These are phyloP conservation scores for Ctenopoma multispine DNA, from an alignment of 2,797 vertebrate genomes.

Conservation along the genomic window DNA sequence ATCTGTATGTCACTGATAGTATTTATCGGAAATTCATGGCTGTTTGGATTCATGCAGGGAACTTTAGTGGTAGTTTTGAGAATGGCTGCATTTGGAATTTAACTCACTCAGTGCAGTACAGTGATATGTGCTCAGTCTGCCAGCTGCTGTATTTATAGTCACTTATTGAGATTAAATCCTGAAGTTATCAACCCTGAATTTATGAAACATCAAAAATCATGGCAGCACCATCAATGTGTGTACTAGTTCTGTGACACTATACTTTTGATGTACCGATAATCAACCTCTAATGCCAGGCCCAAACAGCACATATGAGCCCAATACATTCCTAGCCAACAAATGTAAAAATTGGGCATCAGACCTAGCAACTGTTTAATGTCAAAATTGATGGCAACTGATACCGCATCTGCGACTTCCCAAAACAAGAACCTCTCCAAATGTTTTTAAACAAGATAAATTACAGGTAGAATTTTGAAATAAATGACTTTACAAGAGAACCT, in stretches of 20 bases:
- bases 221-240: conserved; percentile 27
- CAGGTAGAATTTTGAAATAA: no score
- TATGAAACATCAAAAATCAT: conserved; percentile 55
- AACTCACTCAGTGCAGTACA: conserved; percentile 37
- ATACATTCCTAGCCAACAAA: no score
- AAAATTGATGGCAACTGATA: no score
- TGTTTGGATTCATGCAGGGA: conserved; percentile 26
- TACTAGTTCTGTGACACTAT: conserved; percentile 16
- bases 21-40: conserved; percentile 40
- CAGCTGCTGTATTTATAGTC: conserved; percentile 45
- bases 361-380: no score
- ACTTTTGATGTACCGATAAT: conserved; percentile 5
- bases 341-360: no score
- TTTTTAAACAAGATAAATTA: no score
- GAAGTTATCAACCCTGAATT: conserved; percentile 8
- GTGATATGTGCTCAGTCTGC: conserved; percentile 42
- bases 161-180: conserved; percentile 62
- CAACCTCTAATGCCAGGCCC: not conserved
- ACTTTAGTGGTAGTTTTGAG: conserved; percentile 35
- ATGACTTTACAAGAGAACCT: no score
- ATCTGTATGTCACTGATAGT: conserved; percentile 61
- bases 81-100: conserved; percentile 49
- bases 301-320: no score
- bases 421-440: no score
- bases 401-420: no score